Evolutionary conservation across 1,140 invertebrate genomes (phyloP).

Genomic region (Hypsibius dujardini): DNA sequence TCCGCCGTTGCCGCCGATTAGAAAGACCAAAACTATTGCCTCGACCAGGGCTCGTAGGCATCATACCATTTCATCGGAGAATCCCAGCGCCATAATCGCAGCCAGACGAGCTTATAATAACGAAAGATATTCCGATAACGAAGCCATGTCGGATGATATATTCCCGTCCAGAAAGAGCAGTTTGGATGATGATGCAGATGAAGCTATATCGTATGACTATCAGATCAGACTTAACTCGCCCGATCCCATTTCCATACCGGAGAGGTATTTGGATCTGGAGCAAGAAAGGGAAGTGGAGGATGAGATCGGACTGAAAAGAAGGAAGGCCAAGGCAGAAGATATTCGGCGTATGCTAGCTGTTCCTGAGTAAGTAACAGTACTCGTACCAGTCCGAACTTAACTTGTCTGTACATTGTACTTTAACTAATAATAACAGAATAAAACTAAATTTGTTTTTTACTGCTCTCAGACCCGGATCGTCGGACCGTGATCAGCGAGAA

Average conservation of each 20-base stretch:
- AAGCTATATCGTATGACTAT: neutral
- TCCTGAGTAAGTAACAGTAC: neutral
- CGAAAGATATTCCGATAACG: neutral
- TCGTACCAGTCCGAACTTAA: too few relatives aligned
- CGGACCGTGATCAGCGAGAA: neutral
- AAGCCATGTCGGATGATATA: neutral
- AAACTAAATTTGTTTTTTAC: neutral
- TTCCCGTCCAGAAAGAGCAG: neutral
- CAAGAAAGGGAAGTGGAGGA: neutral
- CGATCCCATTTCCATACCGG: neutral
- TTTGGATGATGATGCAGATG: neutral
- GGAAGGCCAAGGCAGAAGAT: neutral
- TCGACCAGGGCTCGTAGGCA: neutral
- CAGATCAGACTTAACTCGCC: neutral
- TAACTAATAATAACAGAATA: neutral
- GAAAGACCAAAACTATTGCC: neutral
- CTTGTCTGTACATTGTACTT: too few relatives aligned
- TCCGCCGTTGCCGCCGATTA: neutral
- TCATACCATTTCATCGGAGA: slow-evolving; percentile 3
- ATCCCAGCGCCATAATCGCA: neutral
- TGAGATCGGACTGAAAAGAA: neutral
- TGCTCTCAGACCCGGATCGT: neutral
- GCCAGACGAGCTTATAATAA: neutral
- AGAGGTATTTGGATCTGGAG: neutral
- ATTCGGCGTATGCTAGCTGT: slow-evolving; percentile 11